Base-by-base conservation (phyloP, 2,113 vertebrate genomes). In the Ranitomeya variabilis region DNA sequence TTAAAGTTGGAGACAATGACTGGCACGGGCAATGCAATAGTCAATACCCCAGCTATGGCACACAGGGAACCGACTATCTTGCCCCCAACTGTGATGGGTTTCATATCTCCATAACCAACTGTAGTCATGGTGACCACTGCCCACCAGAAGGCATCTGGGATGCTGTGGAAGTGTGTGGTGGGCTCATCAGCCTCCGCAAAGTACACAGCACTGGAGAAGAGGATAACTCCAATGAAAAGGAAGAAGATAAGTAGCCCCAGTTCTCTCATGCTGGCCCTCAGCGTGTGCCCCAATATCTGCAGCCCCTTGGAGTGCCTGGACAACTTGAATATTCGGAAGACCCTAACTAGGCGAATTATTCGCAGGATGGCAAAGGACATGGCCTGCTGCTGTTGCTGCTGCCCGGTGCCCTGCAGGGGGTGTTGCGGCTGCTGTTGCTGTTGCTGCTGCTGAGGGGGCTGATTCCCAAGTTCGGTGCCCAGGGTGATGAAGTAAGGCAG, bases 1-100 rank as follows among this genome's bases (percentile, higher is more conserved):
- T 99, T 99, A 93, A 99, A 99, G 96, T 99, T 99, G 93, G 98
- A 99, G 91, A 99, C 98, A 90, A 99, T 99, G 92, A 99, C 98
- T 79, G 98, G 98, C 92, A 99, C 98, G 80, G 98, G 98, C 86
- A 99, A 96, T 92, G 98, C 98, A 92, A 99, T 99, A 93, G 98
- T 99, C 90, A 99, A 92, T 91, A 99, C 98, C 87, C 98, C 98
- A 0, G 98, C 98, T 82, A 99, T 99, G 92, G 98, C 98, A 95
- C 98, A 99, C 83, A 99, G 93, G 74, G 98, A 99, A 91, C 98
- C 98, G 45, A 99, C 98, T 64, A 99, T 99, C 93, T 99, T 99
- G 82, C 98, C 98, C 9, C 98, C 98, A 54, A 99, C 97, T 0
- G 98, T 99, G 92, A 99, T 98, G 92, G 98, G 98, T 93, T 98